Base-by-base conservation (phyloP, 2,797 vertebrate genomes). In the Syngnathus acus region DNA sequence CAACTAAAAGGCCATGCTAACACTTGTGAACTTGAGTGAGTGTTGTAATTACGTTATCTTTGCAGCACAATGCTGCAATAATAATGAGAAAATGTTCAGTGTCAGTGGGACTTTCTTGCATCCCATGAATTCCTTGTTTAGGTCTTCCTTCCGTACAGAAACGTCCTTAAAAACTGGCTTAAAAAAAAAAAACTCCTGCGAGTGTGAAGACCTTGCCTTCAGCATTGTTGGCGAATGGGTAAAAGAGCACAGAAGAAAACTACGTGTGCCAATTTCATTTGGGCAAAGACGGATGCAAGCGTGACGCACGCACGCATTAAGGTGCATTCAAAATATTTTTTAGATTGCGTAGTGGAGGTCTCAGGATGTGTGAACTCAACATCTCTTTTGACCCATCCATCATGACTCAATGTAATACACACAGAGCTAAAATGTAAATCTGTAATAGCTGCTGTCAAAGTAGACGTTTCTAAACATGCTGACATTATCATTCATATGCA, bases 11-110 rank as follows among this genome's bases (percentile, higher is more conserved):
- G 10, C 37, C 37, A 39, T 23, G 39, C 39, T 11, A 40, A 60
- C 58, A 60, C 39, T 60, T 40, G 37, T 60, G 37, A 40, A n/a
- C 48, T 54, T n/a, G 37, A 38, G 9, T 54, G 10, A 6, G 16
- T 40, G 37, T 50, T 65, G 50, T 32, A 45, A 48, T 63, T 32
- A 63, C 2, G 3, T 40, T n/a, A 60, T 60, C 57, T 59, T 59
- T 39, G 8, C 8, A 59, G 37, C 57, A 19, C 37, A 19, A 7
- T 17, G 32, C 57, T n/a, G n/a, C 16, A 39, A 39, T 21, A 37
- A n/a, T 37, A 59, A 59, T n/a, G 53, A 26, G 53, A 54, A 54
- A 23, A 51, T 19, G n/a, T 50, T 50, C 48, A 8, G 48, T 13
- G 21, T 2, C 11, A 10, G 9, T 26, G 23, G 9, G 21, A 54